These are phyloP conservation scores for Drosophila parabipectinata DNA, from an alignment of 1,140 invertebrate species.

Conservation along the genomic window DNA sequence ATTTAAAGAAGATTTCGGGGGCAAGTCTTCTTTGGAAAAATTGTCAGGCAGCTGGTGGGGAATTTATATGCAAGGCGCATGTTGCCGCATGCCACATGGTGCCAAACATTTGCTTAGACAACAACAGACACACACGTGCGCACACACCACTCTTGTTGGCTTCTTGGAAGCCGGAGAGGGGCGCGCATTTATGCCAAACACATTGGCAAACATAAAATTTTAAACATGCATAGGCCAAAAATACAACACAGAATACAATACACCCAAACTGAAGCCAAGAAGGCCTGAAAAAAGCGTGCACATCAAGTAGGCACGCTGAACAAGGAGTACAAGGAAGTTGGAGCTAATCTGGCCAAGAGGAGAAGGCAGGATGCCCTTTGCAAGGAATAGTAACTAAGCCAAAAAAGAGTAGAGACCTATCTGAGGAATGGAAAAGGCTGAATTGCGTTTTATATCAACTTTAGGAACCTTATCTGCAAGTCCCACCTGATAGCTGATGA, in stretches of 20 bases:
- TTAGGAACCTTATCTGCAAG: background rate
- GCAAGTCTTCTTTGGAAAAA: conserved; percentile 40
- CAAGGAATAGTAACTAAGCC: background rate
- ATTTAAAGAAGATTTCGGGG: conserved; percentile 13
- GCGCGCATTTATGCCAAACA: conserved; percentile 71
- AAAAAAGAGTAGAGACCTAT: too few relatives aligned
- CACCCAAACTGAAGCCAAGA: conserved; percentile 33
- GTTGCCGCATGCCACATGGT: conserved; percentile 73
- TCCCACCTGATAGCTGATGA: background rate
- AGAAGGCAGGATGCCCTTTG: conserved; percentile 4
- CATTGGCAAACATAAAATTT: conserved; percentile 81
- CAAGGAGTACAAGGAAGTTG: conserved; percentile 3
- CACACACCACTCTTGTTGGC: background rate
- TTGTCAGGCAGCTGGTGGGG: conserved; percentile 39
- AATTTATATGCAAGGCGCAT: conserved; percentile 78
- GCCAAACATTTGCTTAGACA: conserved; percentile 68
- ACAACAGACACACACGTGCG: conserved; percentile 30
- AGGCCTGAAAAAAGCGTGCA: conserved; percentile 25
- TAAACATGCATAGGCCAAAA: conserved; percentile 81
- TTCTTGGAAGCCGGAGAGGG: background rate
- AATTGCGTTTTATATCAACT: background rate
- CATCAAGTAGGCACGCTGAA: conserved; percentile 37
- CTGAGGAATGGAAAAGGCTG: too few relatives aligned
- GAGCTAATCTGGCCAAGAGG: background rate
- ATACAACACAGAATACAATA: conserved; percentile 74